phyloP scores from a whole-genome alignment of 1,140 invertebrate species.

The Cyrtorhinus lividipennis region DNA sequence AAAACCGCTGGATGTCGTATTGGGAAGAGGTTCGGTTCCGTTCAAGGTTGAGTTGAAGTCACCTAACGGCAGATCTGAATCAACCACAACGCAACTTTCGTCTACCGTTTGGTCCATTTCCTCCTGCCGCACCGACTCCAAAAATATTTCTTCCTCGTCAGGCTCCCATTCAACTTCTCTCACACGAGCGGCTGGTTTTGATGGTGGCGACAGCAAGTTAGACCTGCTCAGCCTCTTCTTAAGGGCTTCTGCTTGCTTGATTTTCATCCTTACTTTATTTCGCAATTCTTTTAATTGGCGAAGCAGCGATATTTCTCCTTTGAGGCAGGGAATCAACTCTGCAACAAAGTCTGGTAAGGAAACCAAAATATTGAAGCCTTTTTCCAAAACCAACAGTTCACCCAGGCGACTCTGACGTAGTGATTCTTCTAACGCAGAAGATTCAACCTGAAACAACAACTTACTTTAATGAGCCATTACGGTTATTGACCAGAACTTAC shows the following conservation, averaged over 20 bases:
- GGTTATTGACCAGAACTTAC: background rate
- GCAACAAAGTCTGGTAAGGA: conserved; percentile 16
- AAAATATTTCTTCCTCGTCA: background rate
- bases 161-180: background rate
- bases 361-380: conserved; percentile 18
- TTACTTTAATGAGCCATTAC: no score
- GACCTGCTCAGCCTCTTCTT: background rate
- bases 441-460: conserved; percentile 14
- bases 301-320: conserved; percentile 15
- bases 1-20: background rate
- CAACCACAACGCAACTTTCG: background rate
- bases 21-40: no score
- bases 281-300: conserved; percentile 4
- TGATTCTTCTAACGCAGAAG: conserved; percentile 6
- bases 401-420: conserved; percentile 11
- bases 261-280: conserved; percentile 10
- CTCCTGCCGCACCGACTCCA: background rate
- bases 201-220: background rate
- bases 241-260: conserved; percentile 13
- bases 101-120: no score
- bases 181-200: background rate
- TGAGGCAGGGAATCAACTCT: conserved; percentile 17
- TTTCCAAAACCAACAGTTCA: conserved; percentile 20
- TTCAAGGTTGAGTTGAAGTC: no score
- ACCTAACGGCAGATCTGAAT: background rate